Base-by-base conservation (phyloP, 2,113 vertebrate species). In the Riparia riparia region DNA sequence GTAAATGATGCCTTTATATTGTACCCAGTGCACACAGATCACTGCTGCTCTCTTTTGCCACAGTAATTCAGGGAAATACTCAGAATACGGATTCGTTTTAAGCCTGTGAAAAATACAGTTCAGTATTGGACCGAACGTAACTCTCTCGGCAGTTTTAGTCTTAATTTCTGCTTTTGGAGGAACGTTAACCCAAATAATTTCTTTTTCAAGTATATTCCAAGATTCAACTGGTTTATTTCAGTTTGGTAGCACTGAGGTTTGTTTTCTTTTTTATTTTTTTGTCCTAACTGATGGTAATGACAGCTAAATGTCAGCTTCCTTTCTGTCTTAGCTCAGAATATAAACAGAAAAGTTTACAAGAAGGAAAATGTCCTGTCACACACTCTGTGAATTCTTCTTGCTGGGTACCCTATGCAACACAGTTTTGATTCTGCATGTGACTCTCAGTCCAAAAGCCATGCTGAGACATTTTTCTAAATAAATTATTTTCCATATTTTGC, bases 281-380 rank as follows among this genome's bases (percentile, higher is more conserved):
- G 26, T 80, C 42, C 83, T 95, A 72, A 66, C 29, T 93, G 89
- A 77, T 83, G 17, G 14, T 39, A 60, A 78, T 78, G 90, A 87
- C 87, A 93, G 72, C 61, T 89, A 93, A 96, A 82, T 68, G 89
- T 96, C 94, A 96, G 71, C 87, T 95, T 76, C 78, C 12, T 83
- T 70, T 82, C 7, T n/a, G 45, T 41, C 37, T 88, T 26, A 83
- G 54, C 78, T 96, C 92, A 77, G 65, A 94, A 74, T 29, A 77
- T 25, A 65, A 95, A 89, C 41, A 95, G 66, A 73, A 93, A 76
- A 56, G 28, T 17, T 73, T 64, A 89, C 31, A 89, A 76, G 95
- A 97, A 96, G 60, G 34, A 61, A 64, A 77, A 53, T 7, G 31
- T 42, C 63, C 41, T 71, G 32, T 51, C 61, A 64, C 9, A 61